Conservation (phyloP, 1,140 invertebrate genomes). For the Cotesia glomerata region DNA sequence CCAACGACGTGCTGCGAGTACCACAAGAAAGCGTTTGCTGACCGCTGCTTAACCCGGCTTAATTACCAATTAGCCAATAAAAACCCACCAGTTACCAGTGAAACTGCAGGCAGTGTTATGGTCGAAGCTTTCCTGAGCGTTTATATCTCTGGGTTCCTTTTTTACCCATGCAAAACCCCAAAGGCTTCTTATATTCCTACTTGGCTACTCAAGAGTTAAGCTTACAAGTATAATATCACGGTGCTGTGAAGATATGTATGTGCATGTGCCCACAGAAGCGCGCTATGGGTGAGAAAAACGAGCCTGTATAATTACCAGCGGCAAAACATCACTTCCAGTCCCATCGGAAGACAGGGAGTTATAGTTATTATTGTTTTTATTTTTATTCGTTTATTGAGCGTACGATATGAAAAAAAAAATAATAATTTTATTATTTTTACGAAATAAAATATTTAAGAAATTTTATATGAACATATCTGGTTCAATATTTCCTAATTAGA, state of each 20-base stretch:
- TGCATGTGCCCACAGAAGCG: constrained; percentile 40
- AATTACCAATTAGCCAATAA: constrained; percentile 61
- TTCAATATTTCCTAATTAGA: no score
- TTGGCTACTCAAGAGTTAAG: neutral
- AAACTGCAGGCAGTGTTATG: constrained; percentile 42
- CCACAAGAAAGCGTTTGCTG: constrained; percentile 54
- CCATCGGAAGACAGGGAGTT: constrained; percentile 30
- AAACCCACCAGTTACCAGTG: constrained; percentile 47
- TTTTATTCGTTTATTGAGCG: neutral
- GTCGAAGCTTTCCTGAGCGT: constrained; percentile 22
- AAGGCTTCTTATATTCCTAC: no score
- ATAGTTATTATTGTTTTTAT: neutral
- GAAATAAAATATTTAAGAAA: no score
- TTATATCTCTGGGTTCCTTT: neutral
- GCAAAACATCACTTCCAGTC: constrained; percentile 47
- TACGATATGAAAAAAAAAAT: no score
- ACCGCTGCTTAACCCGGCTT: constrained; percentile 54
- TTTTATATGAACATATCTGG: no score
- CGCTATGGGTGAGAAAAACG: constrained; percentile 42
- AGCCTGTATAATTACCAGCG: constrained; percentile 56
- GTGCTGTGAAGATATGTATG: constrained; percentile 1
- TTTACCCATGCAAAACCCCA: neutral
- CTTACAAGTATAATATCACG: neutral
- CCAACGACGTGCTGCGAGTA: constrained; percentile 10
- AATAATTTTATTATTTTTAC: no score